These are phyloP conservation scores for Halcyon malimbica DNA, from an alignment of 2,113 vertebrate genomes.

Conservation along the genomic window DNA sequence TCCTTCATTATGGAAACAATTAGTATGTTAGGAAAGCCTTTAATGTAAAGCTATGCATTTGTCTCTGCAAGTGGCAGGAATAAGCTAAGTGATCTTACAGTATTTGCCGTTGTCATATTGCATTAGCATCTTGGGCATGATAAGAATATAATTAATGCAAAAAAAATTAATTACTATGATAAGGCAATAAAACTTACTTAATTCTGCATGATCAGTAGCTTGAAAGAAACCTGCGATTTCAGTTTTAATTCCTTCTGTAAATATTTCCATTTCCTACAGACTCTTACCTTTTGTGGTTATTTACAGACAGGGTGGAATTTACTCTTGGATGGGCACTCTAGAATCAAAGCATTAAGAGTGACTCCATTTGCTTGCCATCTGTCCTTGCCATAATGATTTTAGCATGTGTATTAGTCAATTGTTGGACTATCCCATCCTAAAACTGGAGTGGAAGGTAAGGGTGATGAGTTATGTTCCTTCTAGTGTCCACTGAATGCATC, in stretches of 20 bases:
- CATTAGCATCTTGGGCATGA: conserved; percentile 28
- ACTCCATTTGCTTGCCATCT: not conserved
- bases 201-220: not conserved
- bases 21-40: not conserved
- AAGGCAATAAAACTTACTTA: conserved; percentile 33
- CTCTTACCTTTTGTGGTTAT: not conserved
- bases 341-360: not conserved
- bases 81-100: conserved; percentile 1
- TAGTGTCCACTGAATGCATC: not conserved
- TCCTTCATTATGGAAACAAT: not conserved
- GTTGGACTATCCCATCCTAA: not conserved
- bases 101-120: conserved; percentile 39
- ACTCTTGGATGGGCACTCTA: not conserved
- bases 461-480: not conserved
- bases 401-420: not conserved
- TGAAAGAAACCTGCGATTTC: not conserved
- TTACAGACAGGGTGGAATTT: not conserved
- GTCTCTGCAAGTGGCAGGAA: not conserved
- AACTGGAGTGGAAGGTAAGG: not conserved
- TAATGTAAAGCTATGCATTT: not conserved
- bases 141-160: conserved; percentile 51
- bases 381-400: not conserved
- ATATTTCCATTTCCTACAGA: not conserved
- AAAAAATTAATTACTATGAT: conserved; percentile 60
- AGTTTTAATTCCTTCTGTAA: not conserved